A percentile compares a stretch with the other conserved stretches of the same genome.
phyloP scores from a whole-genome alignment of 92 coral and sea anemone species.

The Bergia sp. region DNA sequence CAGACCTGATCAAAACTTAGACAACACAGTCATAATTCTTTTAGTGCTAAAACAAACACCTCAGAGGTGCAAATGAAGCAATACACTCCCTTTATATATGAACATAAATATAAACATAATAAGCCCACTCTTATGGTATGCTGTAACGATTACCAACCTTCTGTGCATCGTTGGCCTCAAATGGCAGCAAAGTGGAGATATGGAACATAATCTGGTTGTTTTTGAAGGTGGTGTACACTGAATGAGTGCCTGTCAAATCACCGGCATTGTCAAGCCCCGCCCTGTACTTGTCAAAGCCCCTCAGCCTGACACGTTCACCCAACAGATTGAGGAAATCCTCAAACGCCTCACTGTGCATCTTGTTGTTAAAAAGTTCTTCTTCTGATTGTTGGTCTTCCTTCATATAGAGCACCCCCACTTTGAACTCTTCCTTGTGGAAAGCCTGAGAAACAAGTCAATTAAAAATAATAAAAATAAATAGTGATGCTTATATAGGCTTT shows the following conservation, averaged over 20 bases:
- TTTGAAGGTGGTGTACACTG: slow-evolving; percentile 79
- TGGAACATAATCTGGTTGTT: slow-evolving; percentile 94
- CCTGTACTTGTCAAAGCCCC: slow-evolving; percentile 83
- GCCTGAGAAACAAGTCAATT: slow-evolving; percentile 53
- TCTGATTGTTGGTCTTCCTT: slow-evolving; percentile 92
- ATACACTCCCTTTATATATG: too few species aligned
- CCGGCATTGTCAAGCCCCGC: slow-evolving; percentile 86
- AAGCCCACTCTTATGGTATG: background rate
- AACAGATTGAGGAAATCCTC: slow-evolving; percentile 83
- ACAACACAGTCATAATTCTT: too few species aligned
- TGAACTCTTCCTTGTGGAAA: slow-evolving; percentile 83
- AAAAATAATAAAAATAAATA: too few species aligned
- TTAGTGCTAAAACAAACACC: too few species aligned
- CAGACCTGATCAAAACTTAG: too few species aligned
- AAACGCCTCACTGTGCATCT: slow-evolving; percentile 84
- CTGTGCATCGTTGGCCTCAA: slow-evolving; percentile 77
- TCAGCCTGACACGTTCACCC: slow-evolving; percentile 81
- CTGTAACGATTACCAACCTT: slow-evolving; percentile 63
- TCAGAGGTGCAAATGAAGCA: too few species aligned
- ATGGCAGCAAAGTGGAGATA: slow-evolving; percentile 92
- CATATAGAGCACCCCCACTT: slow-evolving; percentile 92
- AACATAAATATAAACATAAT: too few species aligned
- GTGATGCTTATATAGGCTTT: too few species aligned
- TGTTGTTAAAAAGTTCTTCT: slow-evolving; percentile 84
- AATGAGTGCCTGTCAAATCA: slow-evolving; percentile 90